These are phyloP conservation scores for Latheticus oryzae DNA, from an alignment of 2,888 invertebrate genomes.

Conservation along the genomic window DNA sequence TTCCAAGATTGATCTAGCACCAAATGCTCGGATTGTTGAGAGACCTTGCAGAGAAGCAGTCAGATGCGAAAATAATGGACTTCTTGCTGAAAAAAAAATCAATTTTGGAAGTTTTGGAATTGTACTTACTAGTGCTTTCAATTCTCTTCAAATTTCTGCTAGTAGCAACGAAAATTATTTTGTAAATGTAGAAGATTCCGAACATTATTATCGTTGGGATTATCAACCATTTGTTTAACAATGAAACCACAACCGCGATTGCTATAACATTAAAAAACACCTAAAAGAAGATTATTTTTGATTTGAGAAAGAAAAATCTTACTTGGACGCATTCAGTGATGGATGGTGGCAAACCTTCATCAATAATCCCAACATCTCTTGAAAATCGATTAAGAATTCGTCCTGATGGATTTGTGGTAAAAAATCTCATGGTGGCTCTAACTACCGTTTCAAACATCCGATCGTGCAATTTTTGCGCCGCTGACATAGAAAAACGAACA, in stretches of 20 bases:
- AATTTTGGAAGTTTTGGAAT: no score
- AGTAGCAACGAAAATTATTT: slow-evolving; percentile 76
- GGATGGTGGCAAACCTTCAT: slow-evolving; percentile 66
- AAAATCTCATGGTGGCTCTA: slow-evolving; percentile 73
- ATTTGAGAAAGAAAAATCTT: neutral
- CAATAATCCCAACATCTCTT: slow-evolving; percentile 72
- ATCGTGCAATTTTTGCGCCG: slow-evolving; percentile 69
- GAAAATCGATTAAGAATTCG: slow-evolving; percentile 75
- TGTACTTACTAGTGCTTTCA: slow-evolving; percentile 72
- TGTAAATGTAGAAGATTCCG: slow-evolving; percentile 71
- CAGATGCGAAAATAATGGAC: slow-evolving; percentile 68
- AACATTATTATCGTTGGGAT: slow-evolving; percentile 74
- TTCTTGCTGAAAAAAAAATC: slow-evolving; percentile 23
- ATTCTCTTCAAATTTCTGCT: slow-evolving; percentile 78
- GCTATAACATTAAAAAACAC: slow-evolving; percentile 47
- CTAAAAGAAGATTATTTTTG: slow-evolving; percentile 39
- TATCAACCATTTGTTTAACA: slow-evolving; percentile 76
- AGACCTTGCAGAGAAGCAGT: slow-evolving; percentile 82
- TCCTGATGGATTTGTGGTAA: slow-evolving; percentile 74
- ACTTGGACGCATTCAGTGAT: slow-evolving; percentile 64
- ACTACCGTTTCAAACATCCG: slow-evolving; percentile 67
- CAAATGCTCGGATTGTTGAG: slow-evolving; percentile 80
- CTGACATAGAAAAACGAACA: slow-evolving; percentile 67
- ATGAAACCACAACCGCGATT: slow-evolving; percentile 73
- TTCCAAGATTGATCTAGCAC: slow-evolving; percentile 73